Evolutionary conservation across 23 tunicate species (phyloP).

Genomic region (Halocynthia roretzi): DNA sequence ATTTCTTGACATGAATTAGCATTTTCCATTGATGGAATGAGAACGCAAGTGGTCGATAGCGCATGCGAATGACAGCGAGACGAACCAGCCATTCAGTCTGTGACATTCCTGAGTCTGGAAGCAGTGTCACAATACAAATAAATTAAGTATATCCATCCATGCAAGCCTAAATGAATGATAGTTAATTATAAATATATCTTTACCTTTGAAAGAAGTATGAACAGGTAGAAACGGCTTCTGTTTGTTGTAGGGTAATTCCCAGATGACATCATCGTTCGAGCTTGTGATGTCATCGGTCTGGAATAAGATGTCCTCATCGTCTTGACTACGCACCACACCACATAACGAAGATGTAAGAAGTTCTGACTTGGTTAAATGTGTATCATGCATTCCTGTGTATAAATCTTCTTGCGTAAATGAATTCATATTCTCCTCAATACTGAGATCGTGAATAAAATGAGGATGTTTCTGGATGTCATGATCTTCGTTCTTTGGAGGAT

Average conservation of each 20-base stretch:
- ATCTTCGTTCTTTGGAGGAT: no score
- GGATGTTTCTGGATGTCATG: no score
- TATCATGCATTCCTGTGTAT: no score
- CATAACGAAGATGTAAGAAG: no score
- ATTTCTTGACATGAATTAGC: constrained; percentile 9
- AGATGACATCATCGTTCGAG: no score
- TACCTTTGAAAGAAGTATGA: constrained; percentile 1
- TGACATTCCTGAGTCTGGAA: not conserved
- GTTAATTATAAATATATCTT: not conserved
- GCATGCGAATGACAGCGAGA: constrained; percentile 12
- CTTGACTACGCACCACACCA: not conserved
- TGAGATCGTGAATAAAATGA: no score
- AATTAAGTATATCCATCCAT: not conserved
- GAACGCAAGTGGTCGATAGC: constrained; percentile 5
- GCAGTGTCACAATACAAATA: not conserved
- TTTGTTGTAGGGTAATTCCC: not conserved
- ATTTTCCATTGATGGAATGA: constrained; percentile 4
- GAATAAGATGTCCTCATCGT: not conserved
- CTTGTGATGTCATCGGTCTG: not conserved
- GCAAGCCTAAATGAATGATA: not conserved
- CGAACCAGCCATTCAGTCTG: constrained; percentile 6
- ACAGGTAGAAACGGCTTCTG: constrained; percentile 5
- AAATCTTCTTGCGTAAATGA: no score
- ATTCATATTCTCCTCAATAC: no score
- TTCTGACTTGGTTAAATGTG: no score